These are phyloP conservation scores for Balearica regulorum DNA, from an alignment of 2,797 vertebrate genomes.

Conservation along the genomic window DNA sequence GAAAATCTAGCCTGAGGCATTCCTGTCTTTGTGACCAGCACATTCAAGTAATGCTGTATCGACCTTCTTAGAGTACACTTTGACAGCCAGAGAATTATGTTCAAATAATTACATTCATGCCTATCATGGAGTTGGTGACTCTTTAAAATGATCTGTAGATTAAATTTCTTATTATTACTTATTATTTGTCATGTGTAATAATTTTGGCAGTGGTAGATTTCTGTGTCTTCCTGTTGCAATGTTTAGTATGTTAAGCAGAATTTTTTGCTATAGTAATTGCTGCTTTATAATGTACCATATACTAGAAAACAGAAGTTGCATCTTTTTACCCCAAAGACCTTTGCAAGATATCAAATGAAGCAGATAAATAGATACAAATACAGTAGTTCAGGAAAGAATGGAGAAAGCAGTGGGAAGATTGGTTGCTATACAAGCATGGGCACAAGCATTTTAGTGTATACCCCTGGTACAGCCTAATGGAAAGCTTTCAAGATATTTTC, in stretches of 20 bases:
- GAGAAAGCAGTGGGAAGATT: slow-evolving; percentile 1
- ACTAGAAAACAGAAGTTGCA: slow-evolving; percentile 45
- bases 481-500: slow-evolving; percentile 92
- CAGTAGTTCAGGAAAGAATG: slow-evolving; percentile 21
- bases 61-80: background rate
- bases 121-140: background rate
- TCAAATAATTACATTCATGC: background rate
- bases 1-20: slow-evolving; percentile 60
- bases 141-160: background rate
- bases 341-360: slow-evolving; percentile 74
- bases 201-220: background rate
- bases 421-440: slow-evolving; percentile 30
- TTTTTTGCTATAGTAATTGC: background rate
- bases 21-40: background rate
- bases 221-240: background rate
- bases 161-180: background rate
- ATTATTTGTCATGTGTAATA: background rate
- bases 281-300: slow-evolving; percentile 50
- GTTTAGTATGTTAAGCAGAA: background rate
- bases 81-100: background rate
- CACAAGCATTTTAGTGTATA: slow-evolving; percentile 79
- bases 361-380: slow-evolving; percentile 80
- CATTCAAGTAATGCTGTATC: background rate
- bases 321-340: background rate
- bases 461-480: slow-evolving; percentile 87